Conservation (phyloP, 2,113 vertebrate genomes). For the Albula glossodonta region DNA sequence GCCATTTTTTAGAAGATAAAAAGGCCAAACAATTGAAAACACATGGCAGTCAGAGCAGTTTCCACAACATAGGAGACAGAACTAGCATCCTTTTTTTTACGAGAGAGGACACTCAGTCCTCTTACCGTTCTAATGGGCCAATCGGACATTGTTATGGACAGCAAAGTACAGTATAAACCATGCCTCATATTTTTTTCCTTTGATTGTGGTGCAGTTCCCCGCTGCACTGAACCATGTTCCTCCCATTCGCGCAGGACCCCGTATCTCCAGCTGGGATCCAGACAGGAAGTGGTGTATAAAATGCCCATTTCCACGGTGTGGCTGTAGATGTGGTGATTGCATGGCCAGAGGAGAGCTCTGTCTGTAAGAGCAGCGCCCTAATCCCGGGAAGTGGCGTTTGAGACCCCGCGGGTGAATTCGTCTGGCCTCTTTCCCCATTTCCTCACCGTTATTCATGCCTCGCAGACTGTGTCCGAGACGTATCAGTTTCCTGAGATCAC, state of each 20-base stretch:
- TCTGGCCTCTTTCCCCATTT: background rate
- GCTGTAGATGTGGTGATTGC: background rate
- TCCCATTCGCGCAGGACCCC: background rate
- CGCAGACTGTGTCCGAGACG: background rate
- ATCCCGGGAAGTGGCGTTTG: background rate
- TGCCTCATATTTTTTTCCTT: background rate
- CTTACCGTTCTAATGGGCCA: background rate
- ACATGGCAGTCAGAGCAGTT: background rate
- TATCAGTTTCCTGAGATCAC: background rate
- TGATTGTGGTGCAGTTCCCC: background rate
- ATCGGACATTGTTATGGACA: background rate
- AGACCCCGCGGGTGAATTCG: background rate
- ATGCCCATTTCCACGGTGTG: background rate
- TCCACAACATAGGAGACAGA: background rate
- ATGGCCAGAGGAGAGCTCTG: background rate
- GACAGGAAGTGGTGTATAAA: background rate
- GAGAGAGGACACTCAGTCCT: background rate
- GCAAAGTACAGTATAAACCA: background rate
- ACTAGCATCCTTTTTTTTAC: background rate
- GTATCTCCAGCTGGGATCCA: background rate
- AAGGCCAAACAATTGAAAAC: conserved; percentile 6
- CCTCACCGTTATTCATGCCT: background rate
- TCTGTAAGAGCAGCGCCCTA: background rate
- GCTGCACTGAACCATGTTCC: background rate
- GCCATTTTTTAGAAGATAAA: background rate